Conservation (phyloP, 2,888 invertebrate species). For the Brachylomia viminalis region DNA sequence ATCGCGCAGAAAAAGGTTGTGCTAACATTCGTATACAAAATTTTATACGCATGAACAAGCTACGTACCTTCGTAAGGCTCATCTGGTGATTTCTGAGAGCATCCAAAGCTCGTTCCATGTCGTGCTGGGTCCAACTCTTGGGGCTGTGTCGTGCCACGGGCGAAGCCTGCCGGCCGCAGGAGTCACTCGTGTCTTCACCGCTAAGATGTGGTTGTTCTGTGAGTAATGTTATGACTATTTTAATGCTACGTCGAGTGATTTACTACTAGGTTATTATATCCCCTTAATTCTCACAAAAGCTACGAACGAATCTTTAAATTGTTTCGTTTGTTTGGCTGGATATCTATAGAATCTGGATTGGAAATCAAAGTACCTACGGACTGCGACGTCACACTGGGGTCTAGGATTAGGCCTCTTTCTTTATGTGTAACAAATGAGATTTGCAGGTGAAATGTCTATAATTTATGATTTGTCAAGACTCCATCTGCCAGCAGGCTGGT, state of each 20-base stretch:
- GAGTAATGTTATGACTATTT: not conserved
- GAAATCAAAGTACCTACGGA: not conserved
- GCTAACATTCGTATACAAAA: not conserved
- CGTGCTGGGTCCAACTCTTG: slow-evolving; percentile 96
- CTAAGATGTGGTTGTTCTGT: slow-evolving; percentile 81
- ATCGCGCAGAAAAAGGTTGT: not conserved
- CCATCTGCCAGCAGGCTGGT: not conserved
- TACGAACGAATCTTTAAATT: not conserved
- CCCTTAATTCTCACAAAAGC: not conserved
- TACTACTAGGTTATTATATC: not conserved
- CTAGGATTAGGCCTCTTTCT: not conserved
- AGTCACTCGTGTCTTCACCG: slow-evolving; percentile 86
- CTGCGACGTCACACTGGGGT: not conserved
- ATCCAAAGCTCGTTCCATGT: slow-evolving; percentile 97
- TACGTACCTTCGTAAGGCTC: slow-evolving; percentile 95
- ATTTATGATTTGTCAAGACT: not conserved
- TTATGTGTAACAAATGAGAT: not conserved
- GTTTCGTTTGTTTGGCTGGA: not conserved
- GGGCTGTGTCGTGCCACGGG: slow-evolving; percentile 89
- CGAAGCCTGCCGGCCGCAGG: slow-evolving; percentile 74
- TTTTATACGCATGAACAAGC: not conserved
- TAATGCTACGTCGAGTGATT: not conserved
- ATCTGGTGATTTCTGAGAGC: slow-evolving; percentile 96
- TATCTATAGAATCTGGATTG: not conserved
- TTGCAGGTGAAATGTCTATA: not conserved